These are phyloP conservation scores for Monodelphis domestica DNA, from an alignment of 2,797 vertebrate genomes.

Conservation along the genomic window DNA sequence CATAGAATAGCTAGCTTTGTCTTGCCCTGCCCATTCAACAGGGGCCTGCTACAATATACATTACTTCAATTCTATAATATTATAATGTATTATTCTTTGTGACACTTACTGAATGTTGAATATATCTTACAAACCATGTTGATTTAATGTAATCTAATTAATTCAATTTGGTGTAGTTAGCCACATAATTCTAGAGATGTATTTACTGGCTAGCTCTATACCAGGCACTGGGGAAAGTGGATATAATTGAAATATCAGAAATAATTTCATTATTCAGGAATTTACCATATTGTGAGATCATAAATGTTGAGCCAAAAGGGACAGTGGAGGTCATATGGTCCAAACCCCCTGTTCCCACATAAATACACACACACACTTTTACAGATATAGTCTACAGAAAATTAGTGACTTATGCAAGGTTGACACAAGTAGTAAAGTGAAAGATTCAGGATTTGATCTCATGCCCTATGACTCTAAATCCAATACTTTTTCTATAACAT, in stretches of 20 bases:
- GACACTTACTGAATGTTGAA: neutral
- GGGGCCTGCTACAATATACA: neutral
- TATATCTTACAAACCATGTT: neutral
- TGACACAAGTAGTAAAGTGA: neutral
- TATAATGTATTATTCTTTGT: neutral
- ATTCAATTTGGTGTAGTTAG: neutral
- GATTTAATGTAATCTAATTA: neutral
- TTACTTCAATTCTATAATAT: neutral
- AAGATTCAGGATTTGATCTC: neutral
- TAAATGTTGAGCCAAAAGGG: neutral
- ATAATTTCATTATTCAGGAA: neutral
- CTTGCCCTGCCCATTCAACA: neutral
- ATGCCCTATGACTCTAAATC: neutral
- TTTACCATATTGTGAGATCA: neutral
- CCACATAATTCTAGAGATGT: neutral
- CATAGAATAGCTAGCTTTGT: neutral
- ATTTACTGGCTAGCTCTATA: neutral
- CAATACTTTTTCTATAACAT: neutral
- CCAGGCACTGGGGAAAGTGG: neutral
- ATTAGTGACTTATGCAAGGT: neutral
- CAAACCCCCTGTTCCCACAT: too few relatives aligned
- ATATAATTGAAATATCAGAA: neutral
- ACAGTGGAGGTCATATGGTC: neutral
- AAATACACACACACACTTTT: too few relatives aligned
- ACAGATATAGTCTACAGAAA: neutral